Conservation (phyloP, 2,797 vertebrate genomes). For the Fratercula arctica region DNA sequence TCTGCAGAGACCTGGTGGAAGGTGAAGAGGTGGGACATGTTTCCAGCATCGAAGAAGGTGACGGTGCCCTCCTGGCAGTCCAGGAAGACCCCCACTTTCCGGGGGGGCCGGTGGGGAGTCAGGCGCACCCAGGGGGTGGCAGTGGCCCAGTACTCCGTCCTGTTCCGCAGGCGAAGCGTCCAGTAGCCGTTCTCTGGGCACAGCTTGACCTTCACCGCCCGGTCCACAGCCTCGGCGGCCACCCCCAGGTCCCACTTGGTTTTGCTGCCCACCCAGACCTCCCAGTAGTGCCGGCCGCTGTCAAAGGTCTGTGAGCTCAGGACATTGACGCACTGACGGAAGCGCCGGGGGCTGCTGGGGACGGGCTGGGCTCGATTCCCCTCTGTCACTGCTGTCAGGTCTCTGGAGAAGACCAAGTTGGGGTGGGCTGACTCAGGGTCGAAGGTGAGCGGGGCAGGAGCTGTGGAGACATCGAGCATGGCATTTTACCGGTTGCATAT, state of each 20-base stretch:
- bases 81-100: conserved; percentile 81
- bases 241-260: conserved; percentile 89
- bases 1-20: conserved; percentile 76
- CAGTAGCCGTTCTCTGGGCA: conserved; percentile 86
- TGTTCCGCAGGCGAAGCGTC: conserved; percentile 82
- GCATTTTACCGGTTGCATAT: accelerated
- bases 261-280: conserved; percentile 85
- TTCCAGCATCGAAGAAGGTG: conserved; percentile 81
- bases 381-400: conserved; percentile 81
- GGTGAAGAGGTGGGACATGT: conserved; percentile 83
- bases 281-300: conserved; percentile 85
- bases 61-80: conserved; percentile 82
- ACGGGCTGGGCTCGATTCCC: conserved; percentile 35
- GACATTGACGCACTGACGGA: conserved; percentile 85
- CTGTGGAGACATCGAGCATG: conserved; percentile 19
- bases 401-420: conserved; percentile 80
- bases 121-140: conserved; percentile 83
- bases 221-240: conserved; percentile 78
- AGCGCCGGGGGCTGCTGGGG: conserved; percentile 72
- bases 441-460: conserved; percentile 80
- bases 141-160: conserved; percentile 78
- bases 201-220: conserved; percentile 79
- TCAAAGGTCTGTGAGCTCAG: conserved; percentile 78
- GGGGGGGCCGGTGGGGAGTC: conserved; percentile 16
- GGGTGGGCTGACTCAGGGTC: conserved; percentile 85